Percentiles rank a stretch among this genome's conserved stretches.
phyloP scores from a whole-genome alignment of 1,140 invertebrate species.

The Melipona quadrifasciata region DNA sequence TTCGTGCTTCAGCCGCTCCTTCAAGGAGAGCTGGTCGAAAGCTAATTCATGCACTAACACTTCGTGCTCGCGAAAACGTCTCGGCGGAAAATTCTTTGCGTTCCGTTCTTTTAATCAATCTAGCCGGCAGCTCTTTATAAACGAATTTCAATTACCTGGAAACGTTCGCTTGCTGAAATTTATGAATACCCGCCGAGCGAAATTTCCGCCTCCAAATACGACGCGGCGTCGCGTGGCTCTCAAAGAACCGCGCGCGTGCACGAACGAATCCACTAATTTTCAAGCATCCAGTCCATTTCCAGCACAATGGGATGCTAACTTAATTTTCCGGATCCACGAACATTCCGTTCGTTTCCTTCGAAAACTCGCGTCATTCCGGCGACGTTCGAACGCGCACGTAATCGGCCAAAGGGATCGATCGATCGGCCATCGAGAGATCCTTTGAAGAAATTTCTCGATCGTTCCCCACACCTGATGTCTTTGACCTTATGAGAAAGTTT shows the following conservation, averaged over 20 bases:
- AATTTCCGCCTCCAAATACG: not conserved
- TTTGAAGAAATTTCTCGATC: conserved; percentile 5
- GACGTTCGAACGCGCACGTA: not conserved
- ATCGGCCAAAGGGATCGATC: not conserved
- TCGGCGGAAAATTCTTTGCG: too few species aligned
- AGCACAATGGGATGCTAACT: not conserved
- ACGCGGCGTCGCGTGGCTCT: not conserved
- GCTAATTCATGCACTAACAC: too few species aligned
- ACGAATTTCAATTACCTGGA: not conserved
- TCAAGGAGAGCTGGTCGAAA: too few species aligned
- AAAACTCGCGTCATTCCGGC: not conserved
- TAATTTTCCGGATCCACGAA: conserved; percentile 19
- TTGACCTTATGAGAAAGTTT: too few species aligned
- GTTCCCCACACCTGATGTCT: not conserved
- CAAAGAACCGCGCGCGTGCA: not conserved
- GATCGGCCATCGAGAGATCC: not conserved
- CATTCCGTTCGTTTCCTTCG: not conserved
- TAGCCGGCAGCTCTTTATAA: not conserved
- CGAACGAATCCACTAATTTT: not conserved
- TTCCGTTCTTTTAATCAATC: not conserved
- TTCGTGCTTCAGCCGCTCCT: too few species aligned
- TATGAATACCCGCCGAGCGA: not conserved
- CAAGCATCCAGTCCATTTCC: not conserved
- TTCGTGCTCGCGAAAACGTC: too few species aligned
- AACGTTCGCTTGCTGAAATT: not conserved